phyloP scores from a whole-genome alignment of 2,113 vertebrate species.

The Lophotis ruficrista region DNA sequence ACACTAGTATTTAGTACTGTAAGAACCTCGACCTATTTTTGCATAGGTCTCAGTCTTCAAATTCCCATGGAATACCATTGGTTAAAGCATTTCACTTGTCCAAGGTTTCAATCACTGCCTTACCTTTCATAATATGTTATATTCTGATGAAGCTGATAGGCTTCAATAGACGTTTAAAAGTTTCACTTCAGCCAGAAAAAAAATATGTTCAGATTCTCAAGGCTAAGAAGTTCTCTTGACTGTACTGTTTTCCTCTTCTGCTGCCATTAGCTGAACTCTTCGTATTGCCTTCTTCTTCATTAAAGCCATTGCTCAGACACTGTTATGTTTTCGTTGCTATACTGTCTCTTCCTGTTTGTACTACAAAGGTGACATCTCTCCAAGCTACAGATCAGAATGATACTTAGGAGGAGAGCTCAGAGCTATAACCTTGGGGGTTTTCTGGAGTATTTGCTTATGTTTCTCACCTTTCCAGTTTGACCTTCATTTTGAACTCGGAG shows the following conservation, averaged over 20 bases:
- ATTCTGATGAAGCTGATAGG: background rate
- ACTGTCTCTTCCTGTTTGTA: background rate
- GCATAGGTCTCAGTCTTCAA: background rate
- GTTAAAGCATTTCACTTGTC: background rate
- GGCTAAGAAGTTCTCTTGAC: background rate
- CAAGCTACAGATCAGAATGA: background rate
- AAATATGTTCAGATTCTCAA: background rate
- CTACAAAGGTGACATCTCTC: background rate
- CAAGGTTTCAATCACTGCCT: background rate
- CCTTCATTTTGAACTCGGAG: slow-evolving; percentile 37
- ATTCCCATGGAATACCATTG: background rate
- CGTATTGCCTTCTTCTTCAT: background rate
- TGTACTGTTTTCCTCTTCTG: background rate
- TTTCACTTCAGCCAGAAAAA: background rate
- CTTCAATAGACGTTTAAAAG: background rate
- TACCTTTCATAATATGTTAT: background rate
- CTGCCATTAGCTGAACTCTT: background rate
- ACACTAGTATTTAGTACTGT: background rate
- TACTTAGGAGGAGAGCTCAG: background rate
- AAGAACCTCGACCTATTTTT: background rate
- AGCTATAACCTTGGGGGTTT: background rate
- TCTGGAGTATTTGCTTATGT: background rate
- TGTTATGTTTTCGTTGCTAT: background rate
- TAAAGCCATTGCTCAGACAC: background rate
- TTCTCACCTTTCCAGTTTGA: slow-evolving; percentile 29